phyloP scores from a whole-genome alignment of 2,797 vertebrate genomes.

The Amphiprion clarkii region DNA sequence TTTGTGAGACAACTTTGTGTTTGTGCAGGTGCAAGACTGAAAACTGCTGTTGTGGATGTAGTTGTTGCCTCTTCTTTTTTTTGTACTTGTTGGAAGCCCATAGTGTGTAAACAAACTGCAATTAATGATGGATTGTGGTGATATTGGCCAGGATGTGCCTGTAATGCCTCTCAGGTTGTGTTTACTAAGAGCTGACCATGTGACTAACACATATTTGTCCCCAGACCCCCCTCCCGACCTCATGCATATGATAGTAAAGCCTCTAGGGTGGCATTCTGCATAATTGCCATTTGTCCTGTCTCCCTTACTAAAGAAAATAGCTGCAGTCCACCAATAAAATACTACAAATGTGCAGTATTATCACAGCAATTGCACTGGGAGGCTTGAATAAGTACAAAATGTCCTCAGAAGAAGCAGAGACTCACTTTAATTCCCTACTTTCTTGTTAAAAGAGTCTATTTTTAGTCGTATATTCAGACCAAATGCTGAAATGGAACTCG shows the following conservation, averaged over 20 bases:
- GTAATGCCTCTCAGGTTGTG: constrained; percentile 29
- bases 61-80: neutral
- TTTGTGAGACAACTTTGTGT: constrained; percentile 53
- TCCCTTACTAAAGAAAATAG: neutral
- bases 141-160: neutral
- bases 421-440: constrained; percentile 3
- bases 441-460: constrained; percentile 28
- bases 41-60: too few species aligned
- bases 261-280: neutral
- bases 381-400: constrained; percentile 1
- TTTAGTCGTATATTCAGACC: constrained; percentile 23
- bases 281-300: neutral
- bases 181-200: constrained; percentile 24
- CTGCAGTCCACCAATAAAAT: neutral
- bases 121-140: constrained; percentile 8
- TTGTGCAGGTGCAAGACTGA: constrained; percentile 34
- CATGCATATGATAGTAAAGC: constrained; percentile 11
- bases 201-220: constrained; percentile 41
- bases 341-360: neutral
- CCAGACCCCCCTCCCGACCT: constrained; percentile 19
- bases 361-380: neutral
- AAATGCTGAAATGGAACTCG: constrained; percentile 47
- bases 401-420: neutral
- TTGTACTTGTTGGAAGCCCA: constrained; percentile 19
- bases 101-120: constrained; percentile 19